Conservation (phyloP, 2,113 vertebrate species). For the Erythrocercus mccallii region DNA sequence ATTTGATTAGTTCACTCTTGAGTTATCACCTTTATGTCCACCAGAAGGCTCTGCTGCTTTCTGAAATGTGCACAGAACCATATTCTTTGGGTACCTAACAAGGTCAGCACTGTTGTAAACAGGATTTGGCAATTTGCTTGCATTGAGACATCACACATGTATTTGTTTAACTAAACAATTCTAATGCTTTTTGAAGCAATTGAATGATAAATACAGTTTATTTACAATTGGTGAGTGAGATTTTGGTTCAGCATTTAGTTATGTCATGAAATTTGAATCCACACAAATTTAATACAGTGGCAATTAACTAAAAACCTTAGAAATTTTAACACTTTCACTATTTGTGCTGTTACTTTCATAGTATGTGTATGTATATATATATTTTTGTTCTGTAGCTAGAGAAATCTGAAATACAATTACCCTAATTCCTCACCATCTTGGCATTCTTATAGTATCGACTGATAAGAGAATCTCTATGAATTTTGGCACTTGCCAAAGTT, state of each 20-base stretch:
- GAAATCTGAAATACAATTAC: background rate
- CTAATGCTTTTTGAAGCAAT: background rate
- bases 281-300: background rate
- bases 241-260: background rate
- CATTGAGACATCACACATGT: accelerated
- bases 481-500: background rate
- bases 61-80: background rate
- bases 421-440: background rate
- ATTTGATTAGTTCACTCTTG: slow-evolving; percentile 11
- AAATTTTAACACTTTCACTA: background rate
- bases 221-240: background rate
- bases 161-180: background rate
- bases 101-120: background rate
- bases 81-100: background rate
- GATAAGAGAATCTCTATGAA: background rate
- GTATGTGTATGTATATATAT: background rate
- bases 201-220: background rate
- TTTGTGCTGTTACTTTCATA: background rate
- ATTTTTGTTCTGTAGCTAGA: background rate
- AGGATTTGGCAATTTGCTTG: background rate
- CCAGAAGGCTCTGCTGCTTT: slow-evolving; percentile 19
- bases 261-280: background rate
- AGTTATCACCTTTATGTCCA: slow-evolving; percentile 13
- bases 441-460: background rate
- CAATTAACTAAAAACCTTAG: background rate